These are phyloP conservation scores for Pandemis heparana DNA, from an alignment of 2,888 invertebrate species.

Conservation along the genomic window DNA sequence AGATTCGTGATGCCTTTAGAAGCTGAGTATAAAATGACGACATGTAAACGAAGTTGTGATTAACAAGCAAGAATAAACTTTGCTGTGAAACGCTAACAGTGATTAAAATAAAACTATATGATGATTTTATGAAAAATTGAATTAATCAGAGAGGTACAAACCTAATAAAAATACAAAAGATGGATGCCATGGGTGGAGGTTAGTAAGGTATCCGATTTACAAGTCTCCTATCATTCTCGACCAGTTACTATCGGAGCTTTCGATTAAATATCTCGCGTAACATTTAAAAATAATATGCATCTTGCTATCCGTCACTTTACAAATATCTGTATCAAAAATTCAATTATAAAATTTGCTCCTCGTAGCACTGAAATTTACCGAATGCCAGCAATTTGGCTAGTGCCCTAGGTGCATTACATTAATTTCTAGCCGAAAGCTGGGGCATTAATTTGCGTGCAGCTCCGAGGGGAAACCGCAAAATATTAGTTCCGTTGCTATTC, in stretches of 20 bases:
- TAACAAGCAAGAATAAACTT: too few relatives aligned
- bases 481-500: conserved; percentile 84
- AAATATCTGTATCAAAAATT: conserved; percentile 66
- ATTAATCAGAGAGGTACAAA: too few relatives aligned
- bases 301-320: conserved; percentile 25
- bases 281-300: not conserved
- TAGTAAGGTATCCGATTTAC: not conserved
- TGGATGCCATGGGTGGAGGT: not conserved
- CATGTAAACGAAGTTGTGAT: too few relatives aligned
- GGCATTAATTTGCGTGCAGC: conserved; percentile 83
- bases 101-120: too few relatives aligned
- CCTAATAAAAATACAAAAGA: too few relatives aligned
- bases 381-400: conserved; percentile 79
- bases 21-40: too few relatives aligned
- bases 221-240: not conserved
- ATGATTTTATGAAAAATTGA: too few relatives aligned
- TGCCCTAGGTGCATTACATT: conserved; percentile 84
- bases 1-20: too few relatives aligned
- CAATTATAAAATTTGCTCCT: conserved; percentile 69
- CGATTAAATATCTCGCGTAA: not conserved
- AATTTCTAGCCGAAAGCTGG: conserved; percentile 82
- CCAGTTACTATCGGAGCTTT: not conserved
- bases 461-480: conserved; percentile 81
- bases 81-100: too few relatives aligned
- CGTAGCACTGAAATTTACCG: conserved; percentile 65